Conservation (phyloP, 2,888 invertebrate species). For the Polydrusus tereticollis region DNA sequence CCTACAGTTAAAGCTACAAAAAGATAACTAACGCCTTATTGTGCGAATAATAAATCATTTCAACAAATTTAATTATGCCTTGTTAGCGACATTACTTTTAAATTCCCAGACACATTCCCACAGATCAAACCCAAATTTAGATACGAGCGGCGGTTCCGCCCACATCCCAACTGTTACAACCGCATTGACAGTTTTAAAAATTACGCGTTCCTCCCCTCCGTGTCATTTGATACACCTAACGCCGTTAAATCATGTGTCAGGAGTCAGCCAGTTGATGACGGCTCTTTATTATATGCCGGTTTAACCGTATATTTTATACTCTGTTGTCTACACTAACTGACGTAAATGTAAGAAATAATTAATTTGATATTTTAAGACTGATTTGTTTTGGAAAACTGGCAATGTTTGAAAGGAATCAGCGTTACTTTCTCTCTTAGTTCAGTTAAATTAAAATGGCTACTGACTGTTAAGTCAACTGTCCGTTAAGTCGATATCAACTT, state of each 20-base stretch:
- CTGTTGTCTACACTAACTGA: not conserved
- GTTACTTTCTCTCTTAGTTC: too few relatives aligned
- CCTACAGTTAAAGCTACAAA: too few relatives aligned
- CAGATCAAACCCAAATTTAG: slow-evolving; percentile 39
- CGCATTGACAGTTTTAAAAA: slow-evolving; percentile 56
- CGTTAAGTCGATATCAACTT: too few relatives aligned
- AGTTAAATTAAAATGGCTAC: too few relatives aligned
- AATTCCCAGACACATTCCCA: slow-evolving; percentile 42
- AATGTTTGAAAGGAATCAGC: too few relatives aligned
- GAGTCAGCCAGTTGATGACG: slow-evolving; percentile 22
- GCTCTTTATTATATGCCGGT: slow-evolving; percentile 30
- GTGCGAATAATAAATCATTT: slow-evolving; percentile 1
- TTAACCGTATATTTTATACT: not conserved
- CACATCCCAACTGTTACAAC: slow-evolving; percentile 49
- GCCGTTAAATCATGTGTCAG: slow-evolving; percentile 38
- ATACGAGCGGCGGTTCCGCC: slow-evolving; percentile 34
- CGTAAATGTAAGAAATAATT: too few relatives aligned
- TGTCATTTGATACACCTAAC: slow-evolving; percentile 52
- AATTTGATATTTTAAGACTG: too few relatives aligned
- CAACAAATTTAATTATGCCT: not conserved
- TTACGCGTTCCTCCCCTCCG: slow-evolving; percentile 48
- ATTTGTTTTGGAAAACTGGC: too few relatives aligned
- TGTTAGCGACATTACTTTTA: slow-evolving; percentile 28
- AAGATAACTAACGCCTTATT: too few relatives aligned
- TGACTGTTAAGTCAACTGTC: too few relatives aligned